phyloP scores from a whole-genome alignment of 2,888 invertebrate species.

The Ditylenchus weischeri region DNA sequence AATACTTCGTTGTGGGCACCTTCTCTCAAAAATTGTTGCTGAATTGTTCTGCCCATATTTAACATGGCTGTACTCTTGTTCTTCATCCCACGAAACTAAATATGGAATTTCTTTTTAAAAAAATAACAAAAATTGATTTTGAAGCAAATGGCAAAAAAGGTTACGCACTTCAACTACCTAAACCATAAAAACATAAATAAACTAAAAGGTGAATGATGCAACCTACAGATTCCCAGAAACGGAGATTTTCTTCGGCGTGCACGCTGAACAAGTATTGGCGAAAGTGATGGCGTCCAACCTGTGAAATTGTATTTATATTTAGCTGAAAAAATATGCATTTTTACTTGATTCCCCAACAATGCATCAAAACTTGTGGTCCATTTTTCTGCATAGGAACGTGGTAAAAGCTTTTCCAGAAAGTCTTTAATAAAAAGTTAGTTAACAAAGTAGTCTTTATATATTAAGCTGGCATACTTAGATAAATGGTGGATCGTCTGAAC shows the following conservation, averaged over 20 bases:
- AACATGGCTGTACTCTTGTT: slow-evolving; percentile 50
- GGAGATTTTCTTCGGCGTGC: slow-evolving; percentile 57
- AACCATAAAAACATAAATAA: no score
- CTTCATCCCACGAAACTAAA: slow-evolving; percentile 39
- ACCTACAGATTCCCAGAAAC: slow-evolving; percentile 54
- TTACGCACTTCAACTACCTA: no score
- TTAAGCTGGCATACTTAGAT: slow-evolving; percentile 27
- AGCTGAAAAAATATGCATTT: not conserved
- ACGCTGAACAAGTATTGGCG: slow-evolving; percentile 53
- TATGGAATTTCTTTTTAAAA: slow-evolving; percentile 32
- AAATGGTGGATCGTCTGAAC: slow-evolving; percentile 53
- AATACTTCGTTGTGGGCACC: slow-evolving; percentile 55
- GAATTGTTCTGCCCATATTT: slow-evolving; percentile 51
- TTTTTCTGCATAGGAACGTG: slow-evolving; percentile 52
- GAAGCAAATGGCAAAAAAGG: not conserved
- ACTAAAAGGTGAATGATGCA: no score
- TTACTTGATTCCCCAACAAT: slow-evolving; percentile 51
- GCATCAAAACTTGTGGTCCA: slow-evolving; percentile 55
- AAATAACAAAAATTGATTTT: slow-evolving; percentile 8
- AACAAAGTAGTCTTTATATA: no score
- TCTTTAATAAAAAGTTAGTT: slow-evolving; percentile 9
- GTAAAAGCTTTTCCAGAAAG: slow-evolving; percentile 49
- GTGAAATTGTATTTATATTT: not conserved
- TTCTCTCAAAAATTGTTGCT: slow-evolving; percentile 52
- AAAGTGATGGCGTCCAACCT: slow-evolving; percentile 57